Evolutionary conservation across 2,888 invertebrate genomes (phyloP).

Genomic region (Ernsta delagoae): DNA sequence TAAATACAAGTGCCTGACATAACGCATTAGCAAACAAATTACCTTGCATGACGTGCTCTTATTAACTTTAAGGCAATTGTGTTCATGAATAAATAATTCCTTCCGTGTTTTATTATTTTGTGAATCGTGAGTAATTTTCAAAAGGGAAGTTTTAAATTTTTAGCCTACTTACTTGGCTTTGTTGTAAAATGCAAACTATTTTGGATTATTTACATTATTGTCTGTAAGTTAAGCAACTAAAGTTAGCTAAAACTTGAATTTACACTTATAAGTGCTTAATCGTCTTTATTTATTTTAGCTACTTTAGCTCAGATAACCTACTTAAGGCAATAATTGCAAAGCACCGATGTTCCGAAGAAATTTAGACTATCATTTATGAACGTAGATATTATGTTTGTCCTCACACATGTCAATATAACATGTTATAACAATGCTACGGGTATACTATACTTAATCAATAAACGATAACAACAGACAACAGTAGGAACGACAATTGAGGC

Average conservation of each 20-base stretch:
- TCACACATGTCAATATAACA: background rate
- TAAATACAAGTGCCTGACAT: slow-evolving; percentile 9
- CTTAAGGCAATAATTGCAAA: no score
- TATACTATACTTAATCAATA: no score
- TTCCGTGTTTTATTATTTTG: slow-evolving; percentile 1
- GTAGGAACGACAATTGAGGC: no score
- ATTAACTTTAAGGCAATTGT: slow-evolving; percentile 15
- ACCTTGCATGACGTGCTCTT: slow-evolving; percentile 15
- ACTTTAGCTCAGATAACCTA: no score
- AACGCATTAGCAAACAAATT: slow-evolving; percentile 28
- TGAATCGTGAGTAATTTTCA: background rate
- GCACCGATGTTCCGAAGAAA: no score
- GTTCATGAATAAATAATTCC: slow-evolving; percentile 7
- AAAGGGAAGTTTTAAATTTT: background rate
- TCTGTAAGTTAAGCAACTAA: no score
- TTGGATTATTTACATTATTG: background rate
- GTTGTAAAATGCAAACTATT: background rate
- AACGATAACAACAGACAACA: no score
- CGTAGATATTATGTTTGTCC: background rate
- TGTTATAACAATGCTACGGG: no score
- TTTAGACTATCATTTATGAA: no score
- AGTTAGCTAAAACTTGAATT: no score
- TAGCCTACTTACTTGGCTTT: background rate
- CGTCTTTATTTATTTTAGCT: no score
- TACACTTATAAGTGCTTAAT: no score